Base-by-base conservation (phyloP, 2,888 invertebrate genomes). In the Tolmerus cingulatus region DNA sequence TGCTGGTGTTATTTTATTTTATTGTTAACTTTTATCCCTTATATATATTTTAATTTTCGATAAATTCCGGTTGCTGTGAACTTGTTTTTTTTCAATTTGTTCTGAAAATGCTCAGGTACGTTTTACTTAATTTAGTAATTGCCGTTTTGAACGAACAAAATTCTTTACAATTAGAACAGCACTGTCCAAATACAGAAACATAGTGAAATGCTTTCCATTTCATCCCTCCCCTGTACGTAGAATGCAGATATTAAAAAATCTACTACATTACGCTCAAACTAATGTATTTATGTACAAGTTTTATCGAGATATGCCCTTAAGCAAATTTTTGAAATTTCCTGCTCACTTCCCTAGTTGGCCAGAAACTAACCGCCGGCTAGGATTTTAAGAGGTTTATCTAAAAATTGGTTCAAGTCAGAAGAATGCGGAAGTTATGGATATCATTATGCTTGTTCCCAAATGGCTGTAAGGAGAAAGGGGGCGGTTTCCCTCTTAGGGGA, bases 301-400 rank as follows among this genome's bases (percentile, higher is more conserved):
- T 66, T 66, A 66, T 27, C 66, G 66, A 27, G 66, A 27, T 27
- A 2, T 23, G 27, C 27, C 66, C 27, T 55, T 9, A 27, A 66
- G 66, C 23, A 23, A 23, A 66, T 66, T 66, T 66, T 66, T 66
- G 12, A 66, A 66, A 66, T 4, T 27, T 66, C 27, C 66, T 19
- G 19, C 9, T 66, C 66, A 66, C 12, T 66, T 23, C 8, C 66
- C 66, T 27, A 27, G n/a, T 51, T 51, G 51, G 51, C 57, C 51
- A 55, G n/a, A 37, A 82, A 82, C 57, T 82, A 57, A 14, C 82
- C 66, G 27, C 37, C 8, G 43, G 55, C 12, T 46, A 82, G 51
- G 37, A 19, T 66, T 66, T 82, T 57, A 57, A 82, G 57, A 82
- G 82, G 82, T 82, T 82, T 82, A 82, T 82, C 34, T 82, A 57